Base-by-base conservation (phyloP, 2,888 invertebrate genomes). In the Drosophila limbata region DNA sequence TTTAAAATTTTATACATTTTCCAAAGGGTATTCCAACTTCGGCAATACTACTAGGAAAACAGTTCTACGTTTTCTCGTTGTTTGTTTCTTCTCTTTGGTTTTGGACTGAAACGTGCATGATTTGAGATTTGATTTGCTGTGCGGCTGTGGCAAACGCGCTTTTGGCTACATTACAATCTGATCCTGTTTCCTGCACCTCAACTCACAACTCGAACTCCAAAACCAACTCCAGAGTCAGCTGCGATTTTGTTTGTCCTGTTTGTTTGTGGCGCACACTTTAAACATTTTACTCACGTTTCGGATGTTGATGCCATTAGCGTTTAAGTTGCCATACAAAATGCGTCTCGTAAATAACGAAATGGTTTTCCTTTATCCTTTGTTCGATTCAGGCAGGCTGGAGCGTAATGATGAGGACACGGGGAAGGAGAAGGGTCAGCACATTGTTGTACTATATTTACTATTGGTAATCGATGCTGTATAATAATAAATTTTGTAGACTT, bases 281-380 rank as follows among this genome's bases (percentile, higher is more conserved):
- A 80, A 63, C 73, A 91, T 91, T 91, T 83, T 67, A 70, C 85
- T 89, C 91, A 91, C 91, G 91, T 91, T 79, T 80, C 85, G 90
- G 90, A 90, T 91, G 91, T 91, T 91, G 91, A 89, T 91, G 90
- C 91, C 91, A 90, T 91, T 91, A 91, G 90, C 91, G 90, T 88
- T 85, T 90, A 90, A 90, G 91, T 89, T 90, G 87, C 88, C 90
- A 87, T 87, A 84, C 89, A 84, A 81, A 88, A 73, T 76, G 88
- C 81, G 81, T 74, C 81, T 78, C 83, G 84, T 88, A 88, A 88
- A 85, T 85, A 88, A 78, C 71, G 77, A 71, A 89, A 80, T 69
- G 71, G 47, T 69, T 72, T 74, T 77, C 73, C 69, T 66, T 71
- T 69, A 47, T 44, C 62, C 60, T 75, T 71, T 48, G 63, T 55